These are phyloP conservation scores for Aelia acuminata DNA, from an alignment of 2,888 invertebrate species.

Conservation along the genomic window DNA sequence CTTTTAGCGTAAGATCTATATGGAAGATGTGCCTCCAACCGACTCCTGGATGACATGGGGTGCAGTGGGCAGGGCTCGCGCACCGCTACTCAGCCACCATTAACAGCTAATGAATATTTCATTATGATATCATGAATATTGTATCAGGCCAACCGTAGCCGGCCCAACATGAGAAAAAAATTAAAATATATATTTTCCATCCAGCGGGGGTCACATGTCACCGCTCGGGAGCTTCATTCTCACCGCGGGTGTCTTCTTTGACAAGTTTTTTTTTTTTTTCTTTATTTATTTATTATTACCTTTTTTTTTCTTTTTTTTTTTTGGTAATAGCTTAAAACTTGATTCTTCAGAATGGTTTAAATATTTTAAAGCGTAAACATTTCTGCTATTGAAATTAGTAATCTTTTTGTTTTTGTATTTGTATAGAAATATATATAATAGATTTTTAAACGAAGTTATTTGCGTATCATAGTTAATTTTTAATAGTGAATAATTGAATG, in stretches of 20 bases:
- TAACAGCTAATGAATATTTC: constrained; percentile 58
- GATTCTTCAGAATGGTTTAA: not conserved
- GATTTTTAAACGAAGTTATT: no score
- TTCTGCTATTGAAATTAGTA: no score
- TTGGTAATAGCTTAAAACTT: not conserved
- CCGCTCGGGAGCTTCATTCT: not conserved
- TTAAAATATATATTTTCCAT: constrained; percentile 32
- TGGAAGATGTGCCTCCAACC: not conserved
- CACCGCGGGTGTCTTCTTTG: not conserved
- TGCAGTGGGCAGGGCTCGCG: not conserved
- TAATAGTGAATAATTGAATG: no score
- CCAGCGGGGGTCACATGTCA: constrained; percentile 29
- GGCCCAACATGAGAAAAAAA: constrained; percentile 2
- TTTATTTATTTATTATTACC: no score
- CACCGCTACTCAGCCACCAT: constrained; percentile 41
- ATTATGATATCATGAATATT: constrained; percentile 59
- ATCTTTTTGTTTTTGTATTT: no score
- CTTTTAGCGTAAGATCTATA: no score
- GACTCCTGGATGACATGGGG: not conserved
- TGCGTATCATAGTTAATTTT: no score
- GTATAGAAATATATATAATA: no score
- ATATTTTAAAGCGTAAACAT: no score
- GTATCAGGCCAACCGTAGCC: not conserved
- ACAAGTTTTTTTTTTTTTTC: not conserved
- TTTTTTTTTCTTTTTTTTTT: not conserved